These are phyloP conservation scores for Harpegnathos saltator DNA, from an alignment of 1,140 invertebrate genomes.

Conservation along the genomic window DNA sequence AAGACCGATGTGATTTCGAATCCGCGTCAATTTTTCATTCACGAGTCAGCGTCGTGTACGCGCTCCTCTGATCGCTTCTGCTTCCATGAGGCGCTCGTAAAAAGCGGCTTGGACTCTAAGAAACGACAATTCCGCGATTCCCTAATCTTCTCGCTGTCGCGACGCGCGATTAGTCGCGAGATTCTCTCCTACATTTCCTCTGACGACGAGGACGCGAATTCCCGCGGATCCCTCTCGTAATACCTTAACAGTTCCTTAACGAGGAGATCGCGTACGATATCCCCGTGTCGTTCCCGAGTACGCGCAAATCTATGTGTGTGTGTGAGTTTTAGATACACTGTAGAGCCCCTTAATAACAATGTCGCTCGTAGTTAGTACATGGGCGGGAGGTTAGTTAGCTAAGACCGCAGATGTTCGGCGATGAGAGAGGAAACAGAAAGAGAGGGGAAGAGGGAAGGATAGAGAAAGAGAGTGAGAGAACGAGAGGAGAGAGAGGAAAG, in stretches of 20 bases:
- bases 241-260: constrained; percentile 75
- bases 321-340: constrained; percentile 53
- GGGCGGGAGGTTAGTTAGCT: constrained; percentile 80
- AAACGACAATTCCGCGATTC: too few relatives aligned
- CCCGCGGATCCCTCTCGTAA: constrained; percentile 6
- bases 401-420: constrained; percentile 60
- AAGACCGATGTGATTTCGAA: too few relatives aligned
- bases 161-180: too few relatives aligned
- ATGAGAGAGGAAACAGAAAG: neutral
- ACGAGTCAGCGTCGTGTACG: too few relatives aligned
- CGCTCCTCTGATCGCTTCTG: too few relatives aligned
- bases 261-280: constrained; percentile 67
- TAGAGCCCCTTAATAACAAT: constrained; percentile 80
- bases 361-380: constrained; percentile 80
- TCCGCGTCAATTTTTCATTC: too few relatives aligned
- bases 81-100: too few relatives aligned
- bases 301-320: constrained; percentile 34
- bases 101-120: too few relatives aligned
- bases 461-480: constrained; percentile 16
- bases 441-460: constrained; percentile 1
- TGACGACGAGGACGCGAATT: constrained; percentile 3
- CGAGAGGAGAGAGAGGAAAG: constrained; percentile 3
- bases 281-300: constrained; percentile 33
- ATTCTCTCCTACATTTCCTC: too few relatives aligned
- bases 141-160: too few relatives aligned